phyloP scores from a whole-genome alignment of 2,113 vertebrate species.

The Pipra filicauda region DNA sequence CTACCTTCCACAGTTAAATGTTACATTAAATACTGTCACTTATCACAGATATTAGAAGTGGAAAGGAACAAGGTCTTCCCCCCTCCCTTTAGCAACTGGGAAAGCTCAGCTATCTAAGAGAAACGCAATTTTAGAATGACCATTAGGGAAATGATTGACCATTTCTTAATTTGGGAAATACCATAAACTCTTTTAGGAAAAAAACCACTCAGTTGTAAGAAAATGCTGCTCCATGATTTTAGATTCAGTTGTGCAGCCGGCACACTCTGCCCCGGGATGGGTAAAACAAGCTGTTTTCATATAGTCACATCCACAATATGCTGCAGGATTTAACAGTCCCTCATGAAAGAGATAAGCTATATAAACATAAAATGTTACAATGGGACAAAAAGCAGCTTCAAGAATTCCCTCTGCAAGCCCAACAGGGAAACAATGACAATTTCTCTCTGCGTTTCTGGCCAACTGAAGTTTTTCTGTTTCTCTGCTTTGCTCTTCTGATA shows the following conservation, averaged over 20 bases:
- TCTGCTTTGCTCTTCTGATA: not conserved
- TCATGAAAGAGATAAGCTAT: not conserved
- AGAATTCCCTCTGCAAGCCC: not conserved
- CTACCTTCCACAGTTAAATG: not conserved
- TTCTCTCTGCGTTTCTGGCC: not conserved
- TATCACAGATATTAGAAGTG: not conserved
- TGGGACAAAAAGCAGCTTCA: constrained; percentile 2
- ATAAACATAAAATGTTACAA: constrained; percentile 15
- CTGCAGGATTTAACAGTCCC: not conserved
- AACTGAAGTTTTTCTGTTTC: constrained; percentile 34
- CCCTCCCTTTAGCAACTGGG: not conserved
- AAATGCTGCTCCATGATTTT: not conserved
- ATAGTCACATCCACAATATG: not conserved
- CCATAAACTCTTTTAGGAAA: not conserved
- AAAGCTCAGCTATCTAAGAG: not conserved
- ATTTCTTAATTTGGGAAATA: not conserved
- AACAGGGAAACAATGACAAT: not conserved
- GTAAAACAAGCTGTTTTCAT: not conserved
- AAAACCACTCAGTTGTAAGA: not conserved
- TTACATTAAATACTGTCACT: not conserved
- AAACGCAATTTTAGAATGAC: not conserved
- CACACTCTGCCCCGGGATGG: not conserved
- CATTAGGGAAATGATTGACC: not conserved
- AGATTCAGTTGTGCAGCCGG: not conserved
- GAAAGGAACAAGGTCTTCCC: not conserved